These are phyloP conservation scores for Drosophila ercepeae DNA, from an alignment of 1,140 invertebrate genomes.

Conservation along the genomic window DNA sequence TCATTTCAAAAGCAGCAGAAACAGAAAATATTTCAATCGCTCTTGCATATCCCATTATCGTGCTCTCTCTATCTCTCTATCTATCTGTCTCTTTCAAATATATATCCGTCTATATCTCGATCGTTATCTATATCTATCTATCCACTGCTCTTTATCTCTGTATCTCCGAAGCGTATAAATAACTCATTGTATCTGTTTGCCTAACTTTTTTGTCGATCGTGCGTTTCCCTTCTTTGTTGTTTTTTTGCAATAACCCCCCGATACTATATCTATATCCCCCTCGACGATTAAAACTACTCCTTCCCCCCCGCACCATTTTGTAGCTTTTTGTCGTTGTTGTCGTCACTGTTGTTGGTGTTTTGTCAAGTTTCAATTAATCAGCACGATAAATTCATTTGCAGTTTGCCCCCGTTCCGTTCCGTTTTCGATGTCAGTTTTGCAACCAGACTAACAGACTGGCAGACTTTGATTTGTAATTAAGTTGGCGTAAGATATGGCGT, in stretches of 20 bases:
- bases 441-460: not conserved
- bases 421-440: slow-evolving; percentile 32
- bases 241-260: slow-evolving; percentile 25
- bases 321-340: slow-evolving; percentile 22
- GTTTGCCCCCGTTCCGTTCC: slow-evolving; percentile 25
- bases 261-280: not conserved
- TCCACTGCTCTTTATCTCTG: slow-evolving; percentile 28
- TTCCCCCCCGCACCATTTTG: slow-evolving; percentile 5
- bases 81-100: slow-evolving; percentile 6
- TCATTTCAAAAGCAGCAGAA: slow-evolving; percentile 38
- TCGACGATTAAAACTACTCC: not conserved
- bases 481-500: slow-evolving; percentile 47
- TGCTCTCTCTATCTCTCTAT: slow-evolving; percentile 32
- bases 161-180: slow-evolving; percentile 59
- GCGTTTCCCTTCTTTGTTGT: slow-evolving; percentile 26
- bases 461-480: slow-evolving; percentile 57
- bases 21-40: slow-evolving; percentile 64
- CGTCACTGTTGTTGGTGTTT: slow-evolving; percentile 12
- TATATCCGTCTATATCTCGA: slow-evolving; percentile 36
- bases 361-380: slow-evolving; percentile 49
- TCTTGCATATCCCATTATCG: slow-evolving; percentile 72
- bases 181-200: slow-evolving; percentile 53
- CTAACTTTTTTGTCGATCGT: slow-evolving; percentile 55
- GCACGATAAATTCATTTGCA: slow-evolving; percentile 53
- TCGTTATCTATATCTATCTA: slow-evolving; percentile 25